Conservation (phyloP, 1,140 invertebrate genomes). For the Andricus grossulariae region DNA sequence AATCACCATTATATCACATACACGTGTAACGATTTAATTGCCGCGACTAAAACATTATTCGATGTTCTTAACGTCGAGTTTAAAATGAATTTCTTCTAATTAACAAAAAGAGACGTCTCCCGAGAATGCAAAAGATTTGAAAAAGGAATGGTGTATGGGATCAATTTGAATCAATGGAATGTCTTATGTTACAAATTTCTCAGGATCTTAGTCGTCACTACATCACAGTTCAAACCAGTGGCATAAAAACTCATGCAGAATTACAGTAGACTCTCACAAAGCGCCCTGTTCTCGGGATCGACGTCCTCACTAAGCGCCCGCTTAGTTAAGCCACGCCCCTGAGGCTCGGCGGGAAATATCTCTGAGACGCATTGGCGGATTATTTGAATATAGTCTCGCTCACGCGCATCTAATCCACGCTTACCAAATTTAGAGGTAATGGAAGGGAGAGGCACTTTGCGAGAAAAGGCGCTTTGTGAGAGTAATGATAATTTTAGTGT, state of each 20-base stretch:
- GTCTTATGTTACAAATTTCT: not conserved
- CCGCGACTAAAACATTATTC: not conserved
- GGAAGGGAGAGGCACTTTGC: no score
- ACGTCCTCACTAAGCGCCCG: no score
- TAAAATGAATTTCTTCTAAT: conserved; percentile 7
- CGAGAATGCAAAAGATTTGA: conserved; percentile 18
- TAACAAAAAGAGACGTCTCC: conserved; percentile 12
- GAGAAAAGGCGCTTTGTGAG: no score
- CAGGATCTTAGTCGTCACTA: not conserved
- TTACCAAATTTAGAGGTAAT: no score
- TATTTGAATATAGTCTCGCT: no score
- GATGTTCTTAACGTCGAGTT: conserved; percentile 9
- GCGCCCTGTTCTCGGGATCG: no score
- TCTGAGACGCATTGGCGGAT: no score
- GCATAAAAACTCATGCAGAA: not conserved
- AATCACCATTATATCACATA: conserved; percentile 48
- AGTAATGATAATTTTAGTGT: conserved; percentile 10
- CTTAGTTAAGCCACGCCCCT: no score
- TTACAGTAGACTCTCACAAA: no score
- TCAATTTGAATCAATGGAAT: not conserved
- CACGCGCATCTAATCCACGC: no score
- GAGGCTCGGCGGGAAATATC: no score
- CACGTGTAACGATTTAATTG: conserved; percentile 22
- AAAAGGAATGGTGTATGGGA: not conserved
- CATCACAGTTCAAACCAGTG: conserved; percentile 26